Evolutionary conservation across 1,140 invertebrate genomes (phyloP), one percentile per base, ranked within the genome.

Genomic region (Ceratina japonica): DNA sequence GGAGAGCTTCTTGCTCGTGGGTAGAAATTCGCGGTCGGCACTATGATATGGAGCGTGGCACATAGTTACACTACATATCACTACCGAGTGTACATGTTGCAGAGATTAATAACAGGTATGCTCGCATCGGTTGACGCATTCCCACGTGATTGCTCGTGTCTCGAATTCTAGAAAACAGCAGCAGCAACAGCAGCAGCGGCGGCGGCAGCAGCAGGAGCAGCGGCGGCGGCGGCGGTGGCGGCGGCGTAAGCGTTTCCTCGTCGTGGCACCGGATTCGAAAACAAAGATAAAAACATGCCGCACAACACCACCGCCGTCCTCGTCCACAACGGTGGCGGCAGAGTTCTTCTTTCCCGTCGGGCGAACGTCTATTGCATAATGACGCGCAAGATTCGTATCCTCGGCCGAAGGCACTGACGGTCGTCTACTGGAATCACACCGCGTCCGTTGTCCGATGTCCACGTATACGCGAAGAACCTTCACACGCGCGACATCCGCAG

Each of bases 361-460:
- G 58, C 72, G 70, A 44, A 78, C 58, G 37, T 85, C 75, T 86
- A 80, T 88, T 89, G 88, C 88, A 89, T 89, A 89, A 89, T 89
- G 82, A 87, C 81, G 85, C 82, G 86, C 79, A 87, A 88, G 80
- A 82, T 80, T 82, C 58, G 63, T 66, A 65, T 84, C 69, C 51
- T 49, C 77, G 52, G 71, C 5, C 24, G 20, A 79, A 58, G 37
- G 52, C n/a, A 27, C 16, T 63, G 27, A 8, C 31, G 51, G 51
- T 31, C 69, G 59, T 44, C 22, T 31, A 59, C 59, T 44, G 68
- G 59, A 64, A 54, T 72, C 76, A 71, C 71, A 63, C 24, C 58
- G 71, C 75, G 69, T 70, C 66, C 71, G 52, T 75, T 64, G 82
- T 83, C 66, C 71, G 52, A 80, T 64, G 82, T 83, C 82, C 84